Conservation (phyloP, 1,140 invertebrate species). For the Galleria mellonella region DNA sequence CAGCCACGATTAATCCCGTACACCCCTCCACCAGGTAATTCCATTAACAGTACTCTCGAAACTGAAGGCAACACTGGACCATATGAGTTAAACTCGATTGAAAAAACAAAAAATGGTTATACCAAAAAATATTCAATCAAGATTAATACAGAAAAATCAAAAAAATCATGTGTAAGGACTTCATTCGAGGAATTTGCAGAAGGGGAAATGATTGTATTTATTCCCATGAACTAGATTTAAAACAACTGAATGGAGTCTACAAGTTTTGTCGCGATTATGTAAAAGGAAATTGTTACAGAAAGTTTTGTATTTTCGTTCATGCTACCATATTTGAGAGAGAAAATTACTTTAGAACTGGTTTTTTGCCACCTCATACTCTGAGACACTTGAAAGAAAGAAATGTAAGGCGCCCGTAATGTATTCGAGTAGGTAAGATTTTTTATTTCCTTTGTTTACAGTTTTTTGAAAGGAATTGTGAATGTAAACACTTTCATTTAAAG, state of each 20-base stretch:
- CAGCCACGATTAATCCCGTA: constrained; percentile 29
- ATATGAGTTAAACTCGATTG: constrained; percentile 7
- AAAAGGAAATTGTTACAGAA: constrained; percentile 29
- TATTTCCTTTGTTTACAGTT: no score
- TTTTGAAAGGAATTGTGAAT: no score
- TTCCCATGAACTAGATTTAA: constrained; percentile 30
- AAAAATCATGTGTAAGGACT: constrained; percentile 37
- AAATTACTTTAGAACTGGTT: constrained; percentile 35
- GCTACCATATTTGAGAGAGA: constrained; percentile 49
- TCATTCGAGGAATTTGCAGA: constrained; percentile 37
- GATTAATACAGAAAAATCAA: background rate
- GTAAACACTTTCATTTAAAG: no score
- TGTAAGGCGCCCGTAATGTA: no score
- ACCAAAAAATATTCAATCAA: background rate
- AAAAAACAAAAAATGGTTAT: constrained; percentile 6
- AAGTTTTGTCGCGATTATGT: constrained; percentile 49
- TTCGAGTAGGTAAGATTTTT: no score
- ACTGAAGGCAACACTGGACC: constrained; percentile 22
- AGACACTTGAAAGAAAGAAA: no score
- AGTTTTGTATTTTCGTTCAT: constrained; percentile 44
- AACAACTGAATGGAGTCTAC: constrained; percentile 33
- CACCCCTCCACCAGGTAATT: constrained; percentile 20
- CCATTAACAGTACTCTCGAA: constrained; percentile 13
- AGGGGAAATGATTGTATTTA: constrained; percentile 31
- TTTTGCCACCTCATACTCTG: constrained; percentile 27